These are phyloP conservation scores for Protobothrops mucrosquamatus DNA, from an alignment of 2,113 vertebrate genomes.

Conservation along the genomic window DNA sequence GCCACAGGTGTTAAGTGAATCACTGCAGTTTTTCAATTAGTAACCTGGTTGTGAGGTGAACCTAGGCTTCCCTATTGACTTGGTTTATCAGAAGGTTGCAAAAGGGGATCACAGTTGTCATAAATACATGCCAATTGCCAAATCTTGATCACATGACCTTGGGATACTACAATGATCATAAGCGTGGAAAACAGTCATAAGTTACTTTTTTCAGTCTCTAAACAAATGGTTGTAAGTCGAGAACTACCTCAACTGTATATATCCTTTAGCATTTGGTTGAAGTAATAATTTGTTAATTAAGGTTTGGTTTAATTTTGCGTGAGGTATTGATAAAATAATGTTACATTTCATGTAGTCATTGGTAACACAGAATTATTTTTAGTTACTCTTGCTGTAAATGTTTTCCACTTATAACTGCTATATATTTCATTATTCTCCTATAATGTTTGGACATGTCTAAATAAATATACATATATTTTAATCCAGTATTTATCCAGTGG, in stretches of 20 bases:
- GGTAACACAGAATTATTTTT: background rate
- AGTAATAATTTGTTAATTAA: background rate
- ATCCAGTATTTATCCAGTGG: conserved; percentile 76
- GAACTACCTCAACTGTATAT: background rate
- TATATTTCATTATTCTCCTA: background rate
- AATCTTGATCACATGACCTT: background rate
- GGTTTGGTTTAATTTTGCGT: background rate
- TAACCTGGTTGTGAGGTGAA: background rate
- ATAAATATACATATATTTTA: conserved; percentile 42
- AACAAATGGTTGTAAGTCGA: background rate
- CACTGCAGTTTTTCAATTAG: background rate
- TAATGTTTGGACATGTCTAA: background rate
- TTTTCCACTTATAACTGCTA: background rate
- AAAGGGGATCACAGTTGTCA: background rate
- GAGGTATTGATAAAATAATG: background rate
- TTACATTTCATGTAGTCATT: background rate
- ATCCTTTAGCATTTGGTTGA: background rate
- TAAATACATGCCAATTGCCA: background rate
- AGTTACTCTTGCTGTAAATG: background rate
- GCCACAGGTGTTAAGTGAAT: background rate
- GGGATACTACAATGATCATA: background rate
- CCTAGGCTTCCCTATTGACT: background rate
- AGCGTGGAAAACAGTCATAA: background rate
- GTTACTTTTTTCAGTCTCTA: background rate
- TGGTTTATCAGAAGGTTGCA: background rate